Base-by-base conservation (phyloP, 2,113 vertebrate species). In the Madoqua kirkii region DNA sequence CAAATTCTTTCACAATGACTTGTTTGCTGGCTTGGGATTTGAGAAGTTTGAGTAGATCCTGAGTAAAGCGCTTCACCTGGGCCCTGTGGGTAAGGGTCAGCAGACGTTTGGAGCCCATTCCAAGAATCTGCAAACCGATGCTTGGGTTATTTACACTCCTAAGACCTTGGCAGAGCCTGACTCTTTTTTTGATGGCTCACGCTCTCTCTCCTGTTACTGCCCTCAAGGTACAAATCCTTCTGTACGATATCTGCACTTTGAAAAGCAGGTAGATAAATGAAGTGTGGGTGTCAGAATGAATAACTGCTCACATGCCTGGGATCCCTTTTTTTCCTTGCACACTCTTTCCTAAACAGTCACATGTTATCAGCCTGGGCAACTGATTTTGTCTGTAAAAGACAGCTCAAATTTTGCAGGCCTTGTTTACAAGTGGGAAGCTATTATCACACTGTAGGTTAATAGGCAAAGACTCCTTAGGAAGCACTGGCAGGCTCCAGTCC, bases 1-100 rank as follows among this genome's bases (percentile, higher is more conserved):
- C 98, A 98, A 99, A 99, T 76, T 99, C 99, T 95, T 98, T 99
- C 98, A 99, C 99, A 59, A 99, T 91, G 60, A 99, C 99, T 98
- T 99, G 99, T 95, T 99, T 99, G 98, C 99, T 99, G 98, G 99
- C 99, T 98, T 99, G 99, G 95, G 99, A 99, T 98, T 99, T 99
- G 36, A 99, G 99, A 84, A 99, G 99, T 96, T 99, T 99, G 86
- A 99, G 98, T 52, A 99, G 98, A 96, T 99, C 99, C 97, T 99
- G 99, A 90, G 99, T 99, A 96, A 99, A 99, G 59, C 99, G 99
- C 90, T 99, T 99, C 95, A 99, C 99, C 98, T 99, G 99, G 62
- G 99, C 99, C 57, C 99, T 99, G 98, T 99, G 99, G 0, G 99
- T 99, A 4, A 99, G 98, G 2, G 99, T 99, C 95, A 99, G 96